Percentiles rank a stretch among this genome's conserved stretches.
phyloP scores from a whole-genome alignment of 2,888 invertebrate species.

The Pandemis cinnamomeana region DNA sequence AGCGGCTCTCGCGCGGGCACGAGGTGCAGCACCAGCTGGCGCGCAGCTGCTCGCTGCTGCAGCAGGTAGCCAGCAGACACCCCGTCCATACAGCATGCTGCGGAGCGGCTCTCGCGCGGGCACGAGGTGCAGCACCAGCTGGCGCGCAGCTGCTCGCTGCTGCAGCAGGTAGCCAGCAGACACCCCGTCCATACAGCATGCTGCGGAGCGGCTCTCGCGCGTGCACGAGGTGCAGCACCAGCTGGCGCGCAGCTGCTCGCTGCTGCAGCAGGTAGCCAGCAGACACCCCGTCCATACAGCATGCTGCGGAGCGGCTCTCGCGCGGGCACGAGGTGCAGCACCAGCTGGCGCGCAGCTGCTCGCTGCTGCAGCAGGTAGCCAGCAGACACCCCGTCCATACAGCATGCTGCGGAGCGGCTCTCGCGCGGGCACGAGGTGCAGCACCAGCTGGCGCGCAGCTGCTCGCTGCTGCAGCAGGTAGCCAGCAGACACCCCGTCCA shows the following conservation, averaged over 20 bases:
- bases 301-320: constrained; percentile 91
- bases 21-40: constrained; percentile 93
- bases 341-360: constrained; percentile 92
- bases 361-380: constrained; percentile 82
- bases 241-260: neutral
- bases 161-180: neutral
- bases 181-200: constrained; percentile 48
- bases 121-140: constrained; percentile 12
- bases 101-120: neutral
- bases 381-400: constrained; percentile 61
- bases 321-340: constrained; percentile 93
- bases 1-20: constrained; percentile 90
- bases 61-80: constrained; percentile 23
- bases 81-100: constrained; percentile 61
- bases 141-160: neutral
- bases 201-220: neutral
- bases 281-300: constrained; percentile 85
- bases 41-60: constrained; percentile 91
- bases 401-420: neutral
- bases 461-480: constrained; percentile 7
- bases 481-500: too few species aligned
- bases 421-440: neutral
- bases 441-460: neutral
- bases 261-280: constrained; percentile 5
- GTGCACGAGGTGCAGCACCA: constrained; percentile 7